Evolutionary conservation across 2,113 vertebrate genomes (phyloP).

Genomic region (Hippopotamus amphibius): DNA sequence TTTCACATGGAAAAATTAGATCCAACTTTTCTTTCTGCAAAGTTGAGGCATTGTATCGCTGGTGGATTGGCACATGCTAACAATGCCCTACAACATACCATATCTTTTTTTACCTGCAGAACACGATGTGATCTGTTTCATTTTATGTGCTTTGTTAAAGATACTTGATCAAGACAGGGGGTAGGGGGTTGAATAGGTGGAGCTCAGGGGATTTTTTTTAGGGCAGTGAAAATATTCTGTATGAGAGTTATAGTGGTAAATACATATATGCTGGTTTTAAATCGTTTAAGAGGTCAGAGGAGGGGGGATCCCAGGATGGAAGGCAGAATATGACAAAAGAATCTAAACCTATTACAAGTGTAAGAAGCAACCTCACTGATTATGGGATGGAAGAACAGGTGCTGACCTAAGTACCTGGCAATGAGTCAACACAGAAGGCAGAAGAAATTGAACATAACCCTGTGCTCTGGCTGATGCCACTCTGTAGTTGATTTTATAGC

Average conservation of each 20-base stretch:
- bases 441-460: background rate
- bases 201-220: background rate
- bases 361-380: background rate
- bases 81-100: background rate
- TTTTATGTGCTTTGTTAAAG: conserved; percentile 16
- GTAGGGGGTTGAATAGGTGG: background rate
- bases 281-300: background rate
- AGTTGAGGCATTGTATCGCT: conserved; percentile 10
- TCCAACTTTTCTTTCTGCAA: background rate
- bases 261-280: background rate
- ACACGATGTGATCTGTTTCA: background rate
- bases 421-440: background rate
- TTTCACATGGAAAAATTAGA: conserved; percentile 43
- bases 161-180: background rate
- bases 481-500: background rate
- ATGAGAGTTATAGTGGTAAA: background rate
- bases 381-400: background rate
- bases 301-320: background rate
- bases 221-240: background rate
- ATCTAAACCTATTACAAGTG: background rate
- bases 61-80: background rate
- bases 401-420: background rate
- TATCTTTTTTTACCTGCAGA: background rate
- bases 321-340: background rate
- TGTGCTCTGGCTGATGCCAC: background rate